Evolutionary conservation across 2,113 vertebrate species (phyloP).

Genomic region (Paramormyrops kingsleyae): DNA sequence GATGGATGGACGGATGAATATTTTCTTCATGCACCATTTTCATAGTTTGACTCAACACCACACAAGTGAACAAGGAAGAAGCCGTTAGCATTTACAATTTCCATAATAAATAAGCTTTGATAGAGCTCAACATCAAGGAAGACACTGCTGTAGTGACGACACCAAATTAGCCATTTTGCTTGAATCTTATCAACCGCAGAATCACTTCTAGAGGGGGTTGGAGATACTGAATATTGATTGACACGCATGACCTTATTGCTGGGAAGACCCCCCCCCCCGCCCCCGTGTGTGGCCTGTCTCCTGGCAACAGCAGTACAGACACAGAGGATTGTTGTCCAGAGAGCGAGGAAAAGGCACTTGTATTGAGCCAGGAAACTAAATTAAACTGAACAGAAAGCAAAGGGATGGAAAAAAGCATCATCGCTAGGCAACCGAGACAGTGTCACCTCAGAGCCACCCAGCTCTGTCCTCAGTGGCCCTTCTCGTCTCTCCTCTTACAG

Average conservation of each 20-base stretch:
- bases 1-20: background rate
- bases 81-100: background rate
- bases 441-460: background rate
- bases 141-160: background rate
- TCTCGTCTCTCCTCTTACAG: background rate
- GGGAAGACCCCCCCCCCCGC: background rate
- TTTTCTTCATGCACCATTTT: background rate
- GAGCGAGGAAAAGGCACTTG: background rate
- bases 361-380: background rate
- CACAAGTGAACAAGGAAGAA: background rate
- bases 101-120: background rate
- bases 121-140: background rate
- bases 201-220: background rate
- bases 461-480: background rate
- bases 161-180: background rate
- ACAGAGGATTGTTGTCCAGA: background rate
- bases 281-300: background rate
- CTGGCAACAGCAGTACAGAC: background rate
- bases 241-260: background rate
- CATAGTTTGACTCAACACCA: background rate
- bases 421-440: background rate
- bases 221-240: background rate
- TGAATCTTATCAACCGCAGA: background rate
- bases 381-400: background rate
- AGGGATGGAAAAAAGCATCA: background rate